Evolutionary conservation across 2,797 vertebrate species (phyloP).

Genomic region (Silurus aristotelis): DNA sequence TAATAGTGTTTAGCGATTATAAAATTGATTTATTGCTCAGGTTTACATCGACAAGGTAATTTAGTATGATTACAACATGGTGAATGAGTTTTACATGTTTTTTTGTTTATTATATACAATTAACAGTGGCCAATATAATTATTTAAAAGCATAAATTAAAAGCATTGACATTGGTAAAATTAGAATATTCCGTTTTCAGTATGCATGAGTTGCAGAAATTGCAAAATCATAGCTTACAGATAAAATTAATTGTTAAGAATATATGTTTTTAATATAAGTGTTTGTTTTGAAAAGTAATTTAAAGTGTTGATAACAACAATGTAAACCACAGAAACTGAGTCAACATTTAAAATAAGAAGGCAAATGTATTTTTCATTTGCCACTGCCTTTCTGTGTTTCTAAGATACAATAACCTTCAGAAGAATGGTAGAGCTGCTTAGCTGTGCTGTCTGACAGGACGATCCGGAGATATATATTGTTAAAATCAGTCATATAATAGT

Average conservation of each 20-base stretch:
- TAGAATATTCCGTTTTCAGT: not conserved
- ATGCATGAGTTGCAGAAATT: not conserved
- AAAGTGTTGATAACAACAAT: not conserved
- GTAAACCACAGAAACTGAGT: not conserved
- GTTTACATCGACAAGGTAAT: not conserved
- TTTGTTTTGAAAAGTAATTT: not conserved
- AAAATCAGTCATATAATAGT: not conserved
- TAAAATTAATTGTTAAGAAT: not conserved
- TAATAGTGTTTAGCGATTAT: not conserved
- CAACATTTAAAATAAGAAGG: not conserved
- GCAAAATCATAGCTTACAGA: not conserved
- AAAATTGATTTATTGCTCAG: not conserved
- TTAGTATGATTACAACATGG: not conserved
- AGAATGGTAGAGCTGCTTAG: not conserved
- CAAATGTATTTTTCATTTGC: not conserved
- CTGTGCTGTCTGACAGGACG: not conserved
- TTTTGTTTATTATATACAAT: not conserved
- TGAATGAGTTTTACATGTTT: not conserved
- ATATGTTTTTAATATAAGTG: not conserved
- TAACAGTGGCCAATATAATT: not conserved
- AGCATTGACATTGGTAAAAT: not conserved
- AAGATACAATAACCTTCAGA: not conserved
- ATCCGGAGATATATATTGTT: not conserved
- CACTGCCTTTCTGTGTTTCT: not conserved
- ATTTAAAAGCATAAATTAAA: not conserved